Evolutionary conservation across 2,113 vertebrate genomes (phyloP).

Genomic region (Carettochelys insculpta): DNA sequence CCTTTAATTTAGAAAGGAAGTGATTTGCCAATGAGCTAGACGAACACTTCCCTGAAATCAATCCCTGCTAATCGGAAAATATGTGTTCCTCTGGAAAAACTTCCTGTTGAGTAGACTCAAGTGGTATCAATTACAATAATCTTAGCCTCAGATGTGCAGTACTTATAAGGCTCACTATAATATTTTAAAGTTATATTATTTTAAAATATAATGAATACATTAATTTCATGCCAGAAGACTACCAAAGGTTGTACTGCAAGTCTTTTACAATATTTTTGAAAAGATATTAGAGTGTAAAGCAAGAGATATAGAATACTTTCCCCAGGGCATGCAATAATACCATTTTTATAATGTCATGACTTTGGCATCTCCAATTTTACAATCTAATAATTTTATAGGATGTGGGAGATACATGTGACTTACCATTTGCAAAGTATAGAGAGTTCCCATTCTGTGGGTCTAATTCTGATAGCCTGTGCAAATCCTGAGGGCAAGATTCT

Average conservation of each 20-base stretch:
- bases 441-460: neutral
- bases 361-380: neutral
- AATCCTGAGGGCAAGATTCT: neutral
- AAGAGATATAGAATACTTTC: neutral
- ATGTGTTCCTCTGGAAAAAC: constrained; percentile 1
- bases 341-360: neutral
- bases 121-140: neutral
- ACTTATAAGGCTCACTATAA: neutral
- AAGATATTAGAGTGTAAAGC: neutral
- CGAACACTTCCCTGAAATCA: constrained; percentile 43
- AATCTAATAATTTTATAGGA: neutral
- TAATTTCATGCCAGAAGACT: neutral
- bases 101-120: constrained; percentile 1
- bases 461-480: neutral
- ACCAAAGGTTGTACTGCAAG: fast-evolving
- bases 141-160: neutral
- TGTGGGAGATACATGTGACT: neutral
- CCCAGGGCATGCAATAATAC: neutral
- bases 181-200: neutral
- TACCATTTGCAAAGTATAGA: no score
- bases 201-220: fast-evolving
- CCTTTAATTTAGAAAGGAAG: constrained; percentile 54
- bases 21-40: neutral
- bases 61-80: constrained; percentile 41
- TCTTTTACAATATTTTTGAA: neutral